Conservation (phyloP, 2,113 vertebrate genomes). For the Acrocephalus kingi region DNA sequence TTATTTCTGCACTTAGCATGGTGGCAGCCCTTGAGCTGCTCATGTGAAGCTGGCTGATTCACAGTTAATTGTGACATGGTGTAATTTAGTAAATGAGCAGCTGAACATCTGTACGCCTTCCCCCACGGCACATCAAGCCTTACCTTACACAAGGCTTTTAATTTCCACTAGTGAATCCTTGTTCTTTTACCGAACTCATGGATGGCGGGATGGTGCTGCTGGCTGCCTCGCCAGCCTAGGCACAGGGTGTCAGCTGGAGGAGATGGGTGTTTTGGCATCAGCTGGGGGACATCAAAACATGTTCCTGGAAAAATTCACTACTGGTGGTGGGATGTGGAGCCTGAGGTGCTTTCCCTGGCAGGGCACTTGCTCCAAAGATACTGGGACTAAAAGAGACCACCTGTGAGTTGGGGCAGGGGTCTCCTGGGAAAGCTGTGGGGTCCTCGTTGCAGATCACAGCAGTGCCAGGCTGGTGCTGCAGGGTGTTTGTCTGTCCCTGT, state of each 20-base stretch:
- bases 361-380: not conserved
- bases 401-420: not conserved
- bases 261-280: not conserved
- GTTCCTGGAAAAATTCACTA: not conserved
- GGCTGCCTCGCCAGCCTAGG: not conserved
- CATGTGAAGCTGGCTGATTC: conserved; percentile 64
- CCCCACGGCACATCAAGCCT: conserved; percentile 56
- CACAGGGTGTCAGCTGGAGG: not conserved
- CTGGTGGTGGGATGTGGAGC: not conserved
- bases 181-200: not conserved
- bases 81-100: conserved; percentile 71
- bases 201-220: not conserved
- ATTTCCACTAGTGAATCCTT: conserved; percentile 18
- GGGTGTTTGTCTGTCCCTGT: not conserved
- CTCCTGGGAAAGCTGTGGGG: not conserved
- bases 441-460: accelerated
- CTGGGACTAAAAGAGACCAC: not conserved
- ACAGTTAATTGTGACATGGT: conserved; percentile 68
- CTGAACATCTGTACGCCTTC: conserved; percentile 67
- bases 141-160: conserved; percentile 50
- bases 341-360: not conserved
- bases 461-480: not conserved
- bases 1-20: not conserved
- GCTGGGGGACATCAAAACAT: not conserved
- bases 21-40: conserved; percentile 57